These are phyloP conservation scores for Cecropterus lyciades DNA, from an alignment of 1,140 invertebrate genomes.

Conservation along the genomic window DNA sequence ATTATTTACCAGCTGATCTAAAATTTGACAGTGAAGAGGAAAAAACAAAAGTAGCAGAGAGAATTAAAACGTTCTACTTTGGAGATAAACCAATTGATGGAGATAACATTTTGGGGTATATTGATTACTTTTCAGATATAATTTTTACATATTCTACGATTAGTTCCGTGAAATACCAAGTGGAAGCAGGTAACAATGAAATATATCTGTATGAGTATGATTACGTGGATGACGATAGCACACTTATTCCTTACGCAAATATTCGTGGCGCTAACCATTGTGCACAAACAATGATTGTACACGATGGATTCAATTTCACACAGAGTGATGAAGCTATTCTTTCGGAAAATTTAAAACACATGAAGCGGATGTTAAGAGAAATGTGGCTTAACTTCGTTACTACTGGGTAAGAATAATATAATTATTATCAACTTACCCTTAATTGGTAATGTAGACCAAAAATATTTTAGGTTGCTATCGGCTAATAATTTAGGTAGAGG, in stretches of 20 bases:
- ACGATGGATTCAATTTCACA: slow-evolving; percentile 21
- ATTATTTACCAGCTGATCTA: slow-evolving; percentile 55
- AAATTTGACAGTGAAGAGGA: slow-evolving; percentile 46
- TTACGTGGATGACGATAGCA: slow-evolving; percentile 42
- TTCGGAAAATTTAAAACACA: slow-evolving; percentile 30
- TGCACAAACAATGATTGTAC: slow-evolving; percentile 38
- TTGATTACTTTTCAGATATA: slow-evolving; percentile 52
- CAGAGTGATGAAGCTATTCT: slow-evolving; percentile 3
- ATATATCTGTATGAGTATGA: slow-evolving; percentile 58
- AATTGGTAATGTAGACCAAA: too few relatives aligned
- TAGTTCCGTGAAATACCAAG: slow-evolving; percentile 44
- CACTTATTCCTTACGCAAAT: slow-evolving; percentile 37
- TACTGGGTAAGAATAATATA: slow-evolving; percentile 43
- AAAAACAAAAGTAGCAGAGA: slow-evolving; percentile 43
- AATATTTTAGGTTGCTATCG: too few relatives aligned
- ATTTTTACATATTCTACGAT: slow-evolving; percentile 46
- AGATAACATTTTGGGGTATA: slow-evolving; percentile 42
- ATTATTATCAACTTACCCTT: too few relatives aligned
- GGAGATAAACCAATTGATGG: slow-evolving; percentile 36
- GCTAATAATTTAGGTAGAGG: too few relatives aligned
- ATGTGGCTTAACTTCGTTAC: slow-evolving; percentile 40
- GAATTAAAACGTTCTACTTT: slow-evolving; percentile 56
- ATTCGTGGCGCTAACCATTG: slow-evolving; percentile 46
- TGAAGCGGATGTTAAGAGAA: slow-evolving; percentile 36
- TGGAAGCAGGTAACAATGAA: slow-evolving; percentile 44